Evolutionary conservation across 2,113 vertebrate genomes (phyloP), one percentile per base, ranked within the genome.

Genomic region (Bothrops jararaca): DNA sequence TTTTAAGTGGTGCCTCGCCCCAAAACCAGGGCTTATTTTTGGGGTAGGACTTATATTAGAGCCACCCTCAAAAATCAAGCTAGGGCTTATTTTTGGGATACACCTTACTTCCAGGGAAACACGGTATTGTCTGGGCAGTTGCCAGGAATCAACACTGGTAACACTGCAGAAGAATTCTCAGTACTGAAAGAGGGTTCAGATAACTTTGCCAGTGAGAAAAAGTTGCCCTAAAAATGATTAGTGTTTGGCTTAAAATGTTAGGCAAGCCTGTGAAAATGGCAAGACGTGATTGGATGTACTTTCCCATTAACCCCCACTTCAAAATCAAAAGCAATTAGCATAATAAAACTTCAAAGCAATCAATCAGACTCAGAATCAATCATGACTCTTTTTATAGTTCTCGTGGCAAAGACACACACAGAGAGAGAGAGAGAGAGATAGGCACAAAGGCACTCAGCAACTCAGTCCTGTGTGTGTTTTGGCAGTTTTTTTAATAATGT

Each of bases 321-420:
- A 22, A 94, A 91, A 56, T 53, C 6, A 4, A 92, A 94, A 90
- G 52, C 7, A 80, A 91, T 34, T 9, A 54, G 90, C 64, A 91
- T 24, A 86, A 90, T 93, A 48, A 15, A 15, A 1, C 45, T 91
- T 52, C 48, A 89, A 24, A 90, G 22, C 53, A 92, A 34, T 94
- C 94, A 22, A 0, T 42, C 22, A 57, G 50, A 54, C 58, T 86
- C 42, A 86, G 26, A 93, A 90, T 58, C 58, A 91, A 48, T 89
- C 89, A 93, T 34, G 90, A 39, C 1, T 2, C 2, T n/a, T 60
- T 39, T 0, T 53, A 57, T 90, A 22, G n/a, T 50, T 42, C 18
- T 54, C 90, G 48, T 29, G 60, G 34, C n/a, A 94, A 94, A 24
- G 50, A 90, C 90, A 87, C 6, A 69, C 54, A 56, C 18, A 54